Conservation (phyloP, 2,113 vertebrate species). For the Corythaixoides concolor region DNA sequence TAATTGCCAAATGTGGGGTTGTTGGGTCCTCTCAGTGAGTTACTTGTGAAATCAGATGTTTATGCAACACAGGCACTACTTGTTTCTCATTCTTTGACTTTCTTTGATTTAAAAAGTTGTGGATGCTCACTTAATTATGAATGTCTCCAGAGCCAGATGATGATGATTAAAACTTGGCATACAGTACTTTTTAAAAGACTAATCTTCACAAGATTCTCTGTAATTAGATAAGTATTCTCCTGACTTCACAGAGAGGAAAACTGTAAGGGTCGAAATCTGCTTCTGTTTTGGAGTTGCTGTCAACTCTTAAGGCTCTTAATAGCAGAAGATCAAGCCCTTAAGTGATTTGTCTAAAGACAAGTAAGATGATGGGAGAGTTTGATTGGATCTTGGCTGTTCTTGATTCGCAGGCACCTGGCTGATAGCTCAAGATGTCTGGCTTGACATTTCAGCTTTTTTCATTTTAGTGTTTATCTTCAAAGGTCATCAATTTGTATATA, state of each 20-base stretch:
- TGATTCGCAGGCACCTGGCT: conserved; percentile 32
- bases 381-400: conserved; percentile 27
- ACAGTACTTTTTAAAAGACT: conserved; percentile 25
- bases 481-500: conserved; percentile 13
- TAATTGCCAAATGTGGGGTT: background rate
- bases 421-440: conserved; percentile 41
- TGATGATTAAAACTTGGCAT: conserved; percentile 51
- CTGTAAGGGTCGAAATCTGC: background rate
- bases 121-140: conserved; percentile 32
- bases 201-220: conserved; percentile 50
- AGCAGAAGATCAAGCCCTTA: conserved; percentile 18
- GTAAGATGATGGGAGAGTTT: background rate
- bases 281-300: conserved; percentile 14
- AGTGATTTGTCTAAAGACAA: conserved; percentile 33
- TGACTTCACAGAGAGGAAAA: background rate
- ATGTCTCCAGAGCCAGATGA: conserved; percentile 28
- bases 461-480: conserved; percentile 17
- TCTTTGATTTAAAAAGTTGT: conserved; percentile 17
- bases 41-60: conserved; percentile 12
- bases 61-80: background rate
- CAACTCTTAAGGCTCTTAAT: conserved; percentile 14
- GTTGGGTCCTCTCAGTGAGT: background rate
- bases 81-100: background rate
- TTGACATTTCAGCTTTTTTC: conserved; percentile 58
- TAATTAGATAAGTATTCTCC: conserved; percentile 50